These are phyloP conservation scores for Microplitis mediator DNA, from an alignment of 1,140 invertebrate species.

Conservation along the genomic window DNA sequence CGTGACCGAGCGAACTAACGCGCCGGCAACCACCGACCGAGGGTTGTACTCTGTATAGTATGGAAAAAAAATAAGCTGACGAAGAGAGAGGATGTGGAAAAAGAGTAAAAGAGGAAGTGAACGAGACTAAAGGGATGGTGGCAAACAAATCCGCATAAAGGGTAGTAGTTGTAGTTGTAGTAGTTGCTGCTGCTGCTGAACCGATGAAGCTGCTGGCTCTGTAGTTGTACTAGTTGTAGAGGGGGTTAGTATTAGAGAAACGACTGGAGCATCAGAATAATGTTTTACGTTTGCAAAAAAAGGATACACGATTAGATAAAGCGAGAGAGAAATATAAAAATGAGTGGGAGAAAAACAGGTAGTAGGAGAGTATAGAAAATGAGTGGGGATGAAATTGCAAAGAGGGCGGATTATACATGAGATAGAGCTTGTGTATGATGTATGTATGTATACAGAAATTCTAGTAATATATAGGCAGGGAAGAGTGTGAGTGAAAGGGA, in stretches of 20 bases:
- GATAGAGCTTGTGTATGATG: too few relatives aligned
- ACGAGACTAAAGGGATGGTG: not conserved
- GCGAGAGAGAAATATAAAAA: conserved; percentile 9
- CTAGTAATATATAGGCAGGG: not conserved
- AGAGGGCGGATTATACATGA: conserved; percentile 17
- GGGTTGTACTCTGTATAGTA: not conserved
- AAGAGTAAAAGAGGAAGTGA: not conserved
- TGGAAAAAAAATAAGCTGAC: conserved; percentile 14
- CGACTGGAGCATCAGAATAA: not conserved
- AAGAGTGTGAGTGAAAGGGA: conserved; percentile 13
- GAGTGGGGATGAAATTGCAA: conserved; percentile 13
- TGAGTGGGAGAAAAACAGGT: conserved; percentile 16
- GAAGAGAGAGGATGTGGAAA: not conserved
- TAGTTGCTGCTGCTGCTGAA: too few relatives aligned
- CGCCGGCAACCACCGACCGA: conserved; percentile 1
- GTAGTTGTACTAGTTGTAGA: not conserved
- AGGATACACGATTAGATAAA: not conserved
- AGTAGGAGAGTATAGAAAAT: not conserved
- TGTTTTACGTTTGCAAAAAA: too few relatives aligned
- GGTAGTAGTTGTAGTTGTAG: not conserved
- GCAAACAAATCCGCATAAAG: conserved; percentile 5
- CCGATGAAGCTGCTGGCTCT: not conserved
- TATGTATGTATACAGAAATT: not conserved
- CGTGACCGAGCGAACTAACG: conserved; percentile 30
- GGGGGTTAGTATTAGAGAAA: not conserved